phyloP scores from a whole-genome alignment of 2,797 vertebrate genomes.

The Siniperca obscura region DNA sequence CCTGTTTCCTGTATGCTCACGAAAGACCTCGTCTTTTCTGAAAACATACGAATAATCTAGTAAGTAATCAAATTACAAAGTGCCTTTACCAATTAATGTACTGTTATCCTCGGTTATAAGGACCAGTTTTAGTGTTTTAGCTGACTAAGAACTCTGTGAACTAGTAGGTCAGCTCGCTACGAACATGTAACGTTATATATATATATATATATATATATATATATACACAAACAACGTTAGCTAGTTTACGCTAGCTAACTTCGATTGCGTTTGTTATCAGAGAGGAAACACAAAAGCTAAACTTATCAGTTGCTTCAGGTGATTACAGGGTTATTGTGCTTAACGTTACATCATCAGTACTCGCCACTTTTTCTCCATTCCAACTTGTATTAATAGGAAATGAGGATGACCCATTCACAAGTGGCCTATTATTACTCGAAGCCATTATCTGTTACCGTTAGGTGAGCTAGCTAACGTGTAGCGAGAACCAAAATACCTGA shows the following conservation, averaged over 20 bases:
- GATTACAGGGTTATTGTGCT: too few relatives aligned
- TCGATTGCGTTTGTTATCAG: neutral
- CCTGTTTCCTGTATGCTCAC: slow-evolving; percentile 25
- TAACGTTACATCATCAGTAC: neutral
- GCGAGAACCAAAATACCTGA: neutral
- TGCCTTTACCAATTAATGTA: accelerated
- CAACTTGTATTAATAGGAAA: slow-evolving; percentile 1
- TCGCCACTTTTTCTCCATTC: neutral
- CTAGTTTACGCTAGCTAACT: slow-evolving; percentile 14
- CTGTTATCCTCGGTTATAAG: accelerated
- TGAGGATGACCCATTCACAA: neutral
- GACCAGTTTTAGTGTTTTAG: neutral
- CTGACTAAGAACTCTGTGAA: neutral
- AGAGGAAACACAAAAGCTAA: neutral
- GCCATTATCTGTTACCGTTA: neutral
- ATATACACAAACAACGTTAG: neutral
- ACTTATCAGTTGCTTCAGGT: neutral
- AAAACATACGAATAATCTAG: slow-evolving; percentile 32
- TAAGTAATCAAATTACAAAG: slow-evolving; percentile 34
- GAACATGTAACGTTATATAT: neutral
- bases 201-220: too few relatives aligned
- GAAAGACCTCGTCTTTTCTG: neutral
- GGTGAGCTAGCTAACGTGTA: neutral
- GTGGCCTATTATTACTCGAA: slow-evolving; percentile 1
- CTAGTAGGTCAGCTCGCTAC: neutral